These are phyloP conservation scores for Drosophila azteca DNA, from an alignment of 1,140 invertebrate species.

Conservation along the genomic window DNA sequence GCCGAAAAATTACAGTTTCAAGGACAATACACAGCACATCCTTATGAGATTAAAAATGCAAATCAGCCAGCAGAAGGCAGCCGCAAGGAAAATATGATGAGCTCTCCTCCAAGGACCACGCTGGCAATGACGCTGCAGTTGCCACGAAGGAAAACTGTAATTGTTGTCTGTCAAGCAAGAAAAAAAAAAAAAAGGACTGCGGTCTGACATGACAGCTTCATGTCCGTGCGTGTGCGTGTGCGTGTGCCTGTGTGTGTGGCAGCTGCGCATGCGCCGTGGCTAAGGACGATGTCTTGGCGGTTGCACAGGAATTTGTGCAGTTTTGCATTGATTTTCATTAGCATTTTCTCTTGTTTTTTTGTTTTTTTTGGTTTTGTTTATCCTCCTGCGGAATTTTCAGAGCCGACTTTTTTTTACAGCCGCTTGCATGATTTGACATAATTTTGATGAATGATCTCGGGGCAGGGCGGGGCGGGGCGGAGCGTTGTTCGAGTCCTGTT, in stretches of 20 bases:
- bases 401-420: conserved; percentile 50
- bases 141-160: conserved; percentile 60
- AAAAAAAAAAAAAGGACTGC: conserved; percentile 19
- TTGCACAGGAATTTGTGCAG: conserved; percentile 45
- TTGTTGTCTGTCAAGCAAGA: conserved; percentile 67
- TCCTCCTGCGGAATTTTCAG: conserved; percentile 24
- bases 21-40: conserved; percentile 77
- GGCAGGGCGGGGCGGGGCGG: background rate
- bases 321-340: conserved; percentile 78
- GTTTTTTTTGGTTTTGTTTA: conserved; percentile 41
- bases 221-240: conserved; percentile 26
- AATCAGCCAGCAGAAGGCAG: conserved; percentile 76
- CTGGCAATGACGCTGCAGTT: conserved; percentile 55
- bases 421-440: conserved; percentile 79
- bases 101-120: conserved; percentile 23
- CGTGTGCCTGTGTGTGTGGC: conserved; percentile 14
- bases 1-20: conserved; percentile 40
- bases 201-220: conserved; percentile 80
- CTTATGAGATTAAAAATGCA: conserved; percentile 84
- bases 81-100: conserved; percentile 73
- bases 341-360: conserved; percentile 52
- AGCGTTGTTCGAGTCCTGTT: conserved; percentile 36
- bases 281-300: conserved; percentile 54
- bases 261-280: conserved; percentile 64
- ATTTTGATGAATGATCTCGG: conserved; percentile 75